Evolutionary conservation across 1,140 invertebrate species (phyloP), one percentile per base, ranked within the genome.

Genomic region (Coenobita brevimanus): DNA sequence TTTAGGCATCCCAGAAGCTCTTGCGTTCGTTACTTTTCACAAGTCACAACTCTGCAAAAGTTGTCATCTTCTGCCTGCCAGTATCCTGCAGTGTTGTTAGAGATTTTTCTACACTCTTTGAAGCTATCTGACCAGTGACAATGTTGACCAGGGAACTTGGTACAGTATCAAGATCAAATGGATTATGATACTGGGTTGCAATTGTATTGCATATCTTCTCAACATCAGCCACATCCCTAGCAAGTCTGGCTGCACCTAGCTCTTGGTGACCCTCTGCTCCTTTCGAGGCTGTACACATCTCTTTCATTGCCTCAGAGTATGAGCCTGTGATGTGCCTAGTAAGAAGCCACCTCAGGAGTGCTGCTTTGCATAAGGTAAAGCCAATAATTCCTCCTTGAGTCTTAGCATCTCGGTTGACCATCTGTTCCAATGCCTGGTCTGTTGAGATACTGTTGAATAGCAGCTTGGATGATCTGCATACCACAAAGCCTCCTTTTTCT

Each of bases 341-440:
- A 67, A 78, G 43, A 78, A 78, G 33, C 75, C 75, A 78, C 57
- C 75, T 46, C 27, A 24, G 75, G 21, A 78, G 75, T n/a, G 75
- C 75, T 78, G 27, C 75, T 78, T 78, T 78, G 41, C 8, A 24
- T 24, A 78, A 67, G 41, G 75, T 67, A 67, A 67, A 67, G 30
- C 62, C 62, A 67, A 67, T 67, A 67, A 67, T 67, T 67, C n/a
- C 21, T 67, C 62, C 62, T 67, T 67, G 62, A 67, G 62, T 78
- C 57, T 78, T 27, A 67, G 75, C 75, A 10, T 78, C 75, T 50
- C 57, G 6, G 75, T 78, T 78, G n/a, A 81, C 50, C 60, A 8
- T 57, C 67, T 64, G 79, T 60, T 81, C 79, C 60, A 81, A 71
- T 38, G 79, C n/a, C 79, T 81, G 50, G 79, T 81, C 79, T 67